A percentile compares a stretch with the other conserved stretches of the same genome.
Evolutionary conservation across 2,888 invertebrate genomes (phyloP).

Genomic region (Lasioglossum calceatum): DNA sequence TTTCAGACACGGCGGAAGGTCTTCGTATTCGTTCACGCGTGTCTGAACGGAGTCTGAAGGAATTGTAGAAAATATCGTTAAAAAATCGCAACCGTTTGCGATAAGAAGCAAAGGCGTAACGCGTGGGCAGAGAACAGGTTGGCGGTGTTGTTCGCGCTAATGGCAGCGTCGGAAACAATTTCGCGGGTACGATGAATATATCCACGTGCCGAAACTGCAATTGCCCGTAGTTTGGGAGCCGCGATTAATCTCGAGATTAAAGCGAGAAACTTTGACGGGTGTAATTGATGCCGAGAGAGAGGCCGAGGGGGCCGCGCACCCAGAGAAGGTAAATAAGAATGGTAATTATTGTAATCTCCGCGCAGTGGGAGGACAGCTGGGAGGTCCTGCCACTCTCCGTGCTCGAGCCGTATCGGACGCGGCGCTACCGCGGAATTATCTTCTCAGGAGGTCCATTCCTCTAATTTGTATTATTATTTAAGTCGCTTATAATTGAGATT

Average conservation of each 20-base stretch:
- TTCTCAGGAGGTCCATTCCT: slow-evolving; percentile 78
- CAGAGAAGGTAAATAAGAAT: slow-evolving; percentile 75
- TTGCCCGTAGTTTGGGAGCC: slow-evolving; percentile 58
- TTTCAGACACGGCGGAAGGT: too few species aligned
- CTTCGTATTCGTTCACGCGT: too few species aligned
- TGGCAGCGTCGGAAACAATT: slow-evolving; percentile 46
- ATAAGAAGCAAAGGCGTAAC: neutral
- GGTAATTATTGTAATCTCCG: slow-evolving; percentile 81
- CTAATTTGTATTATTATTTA: slow-evolving; percentile 79
- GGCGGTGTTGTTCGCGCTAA: slow-evolving; percentile 30
- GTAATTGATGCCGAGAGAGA: slow-evolving; percentile 72
- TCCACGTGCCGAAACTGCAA: slow-evolving; percentile 72
- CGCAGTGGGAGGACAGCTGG: slow-evolving; percentile 79
- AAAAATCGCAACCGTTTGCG: neutral
- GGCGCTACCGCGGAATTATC: slow-evolving; percentile 74
- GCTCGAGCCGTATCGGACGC: slow-evolving; percentile 68
- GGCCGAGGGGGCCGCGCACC: slow-evolving; percentile 49
- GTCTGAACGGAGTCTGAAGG: neutral
- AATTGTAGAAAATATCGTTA: neutral
- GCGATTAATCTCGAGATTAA: slow-evolving; percentile 77
- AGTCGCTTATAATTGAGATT: slow-evolving; percentile 70
- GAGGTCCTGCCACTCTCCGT: slow-evolving; percentile 74
- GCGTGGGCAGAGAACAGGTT: neutral
- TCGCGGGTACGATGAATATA: slow-evolving; percentile 38
- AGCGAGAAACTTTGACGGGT: slow-evolving; percentile 72